Percentiles rank a stretch among this genome's conserved stretches.
Conservation (phyloP, 2,888 invertebrate species). For the Drosophila lutescens region DNA sequence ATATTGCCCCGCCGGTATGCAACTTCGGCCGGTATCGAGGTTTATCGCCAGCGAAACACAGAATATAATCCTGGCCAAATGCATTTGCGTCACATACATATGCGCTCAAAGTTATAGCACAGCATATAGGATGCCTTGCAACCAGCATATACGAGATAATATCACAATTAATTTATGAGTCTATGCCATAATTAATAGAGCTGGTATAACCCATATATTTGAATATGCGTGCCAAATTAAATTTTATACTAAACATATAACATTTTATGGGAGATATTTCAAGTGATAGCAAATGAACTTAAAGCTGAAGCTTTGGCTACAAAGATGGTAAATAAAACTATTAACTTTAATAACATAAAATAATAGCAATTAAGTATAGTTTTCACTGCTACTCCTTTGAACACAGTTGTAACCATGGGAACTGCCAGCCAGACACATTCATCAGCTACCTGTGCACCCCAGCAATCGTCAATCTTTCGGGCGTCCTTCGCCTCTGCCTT, state of each 20-base stretch:
- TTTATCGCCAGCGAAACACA: conserved; percentile 21
- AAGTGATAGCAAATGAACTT: no score
- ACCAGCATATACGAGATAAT: background rate
- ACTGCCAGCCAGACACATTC: conserved; percentile 27
- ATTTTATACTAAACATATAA: no score
- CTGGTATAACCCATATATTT: background rate
- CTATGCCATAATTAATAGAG: background rate
- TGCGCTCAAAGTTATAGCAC: background rate
- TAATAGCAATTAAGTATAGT: background rate
- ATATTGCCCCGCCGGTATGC: conserved; percentile 31
- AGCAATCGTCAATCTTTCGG: conserved; percentile 38
- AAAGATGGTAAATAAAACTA: no score
- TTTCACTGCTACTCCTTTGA: background rate
- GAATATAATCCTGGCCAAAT: conserved; percentile 8
- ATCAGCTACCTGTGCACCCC: conserved; percentile 26
- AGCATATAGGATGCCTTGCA: background rate
- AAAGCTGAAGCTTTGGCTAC: no score
- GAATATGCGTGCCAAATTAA: background rate
- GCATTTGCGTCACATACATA: conserved; percentile 10
- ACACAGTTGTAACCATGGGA: background rate
- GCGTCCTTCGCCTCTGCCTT: conserved; percentile 22
- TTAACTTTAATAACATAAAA: background rate
- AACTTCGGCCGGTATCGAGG: conserved; percentile 22
- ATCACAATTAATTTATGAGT: background rate
- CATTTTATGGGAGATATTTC: no score